A percentile compares a stretch with the other conserved stretches of the same genome.
Evolutionary conservation across 1,140 invertebrate genomes (phyloP).

Genomic region (Aphidius gifuensis): DNA sequence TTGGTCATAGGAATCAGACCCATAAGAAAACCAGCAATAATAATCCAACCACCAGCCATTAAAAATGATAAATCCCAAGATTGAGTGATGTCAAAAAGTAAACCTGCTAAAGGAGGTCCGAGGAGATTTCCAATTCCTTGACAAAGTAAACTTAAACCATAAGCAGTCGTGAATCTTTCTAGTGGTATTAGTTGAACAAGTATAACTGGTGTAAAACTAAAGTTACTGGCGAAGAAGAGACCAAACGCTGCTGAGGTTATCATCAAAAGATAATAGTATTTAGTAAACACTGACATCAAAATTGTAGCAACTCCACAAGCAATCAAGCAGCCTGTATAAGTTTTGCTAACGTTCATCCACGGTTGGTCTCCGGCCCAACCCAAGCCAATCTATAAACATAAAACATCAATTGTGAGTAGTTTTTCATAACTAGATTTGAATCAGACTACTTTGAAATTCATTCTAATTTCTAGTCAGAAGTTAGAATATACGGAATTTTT

Average conservation of each 20-base stretch:
- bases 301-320: constrained; percentile 71
- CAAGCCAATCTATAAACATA: constrained; percentile 65
- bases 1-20: constrained; percentile 65
- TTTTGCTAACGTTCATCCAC: constrained; percentile 80
- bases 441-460: too few relatives aligned
- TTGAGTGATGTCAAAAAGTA: constrained; percentile 66
- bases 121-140: constrained; percentile 74
- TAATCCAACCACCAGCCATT: constrained; percentile 71
- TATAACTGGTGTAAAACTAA: constrained; percentile 84
- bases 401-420: constrained; percentile 4
- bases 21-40: constrained; percentile 73
- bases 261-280: constrained; percentile 61
- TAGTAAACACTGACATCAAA: constrained; percentile 67
- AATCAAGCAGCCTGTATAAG: constrained; percentile 74
- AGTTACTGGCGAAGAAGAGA: constrained; percentile 80
- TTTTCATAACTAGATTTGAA: too few relatives aligned
- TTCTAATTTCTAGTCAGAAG: too few relatives aligned
- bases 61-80: constrained; percentile 74
- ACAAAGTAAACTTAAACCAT: constrained; percentile 81
- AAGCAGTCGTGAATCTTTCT: constrained; percentile 81
- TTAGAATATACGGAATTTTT: too few relatives aligned
- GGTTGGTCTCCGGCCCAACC: constrained; percentile 87
- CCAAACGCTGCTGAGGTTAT: constrained; percentile 69
- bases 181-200: constrained; percentile 76
- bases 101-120: constrained; percentile 67